Evolutionary conservation across 2,888 invertebrate species (phyloP).

Genomic region (Achlya flavicornis): DNA sequence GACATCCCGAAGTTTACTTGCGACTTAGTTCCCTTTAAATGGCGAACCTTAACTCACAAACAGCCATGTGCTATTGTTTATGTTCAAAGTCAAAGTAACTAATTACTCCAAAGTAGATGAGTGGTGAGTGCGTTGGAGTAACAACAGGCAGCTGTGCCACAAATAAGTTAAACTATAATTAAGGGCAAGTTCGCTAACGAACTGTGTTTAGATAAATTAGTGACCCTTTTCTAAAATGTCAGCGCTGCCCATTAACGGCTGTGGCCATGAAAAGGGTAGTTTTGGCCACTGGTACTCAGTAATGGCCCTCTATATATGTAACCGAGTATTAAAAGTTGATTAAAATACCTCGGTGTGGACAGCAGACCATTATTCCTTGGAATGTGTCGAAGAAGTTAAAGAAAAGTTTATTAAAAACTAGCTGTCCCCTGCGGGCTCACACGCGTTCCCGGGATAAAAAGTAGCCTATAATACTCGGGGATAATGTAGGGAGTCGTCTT

Average conservation of each 20-base stretch:
- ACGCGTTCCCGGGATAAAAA: no score
- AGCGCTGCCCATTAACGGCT: constrained; percentile 66
- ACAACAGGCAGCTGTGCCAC: constrained; percentile 60
- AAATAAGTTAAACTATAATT: constrained; percentile 81
- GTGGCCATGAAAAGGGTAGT: constrained; percentile 67
- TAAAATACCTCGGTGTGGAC: constrained; percentile 34
- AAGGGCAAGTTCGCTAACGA: constrained; percentile 61
- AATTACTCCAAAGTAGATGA: constrained; percentile 35
- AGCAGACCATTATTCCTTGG: constrained; percentile 20
- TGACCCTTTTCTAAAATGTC: constrained; percentile 80
- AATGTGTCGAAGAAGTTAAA: not conserved
- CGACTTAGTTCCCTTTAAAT: constrained; percentile 1
- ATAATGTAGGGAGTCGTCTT: no score
- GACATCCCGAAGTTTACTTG: no score
- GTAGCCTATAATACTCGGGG: no score
- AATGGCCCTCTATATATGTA: constrained; percentile 51
- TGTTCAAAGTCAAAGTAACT: constrained; percentile 25
- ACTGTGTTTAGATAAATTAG: constrained; percentile 79
- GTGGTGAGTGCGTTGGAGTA: constrained; percentile 39
- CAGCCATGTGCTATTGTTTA: constrained; percentile 23
- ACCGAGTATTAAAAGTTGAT: constrained; percentile 52
- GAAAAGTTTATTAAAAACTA: not conserved
- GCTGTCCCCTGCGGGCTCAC: no score
- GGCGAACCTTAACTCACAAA: constrained; percentile 22
- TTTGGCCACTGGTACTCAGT: constrained; percentile 46